Conservation (phyloP, 1,140 invertebrate genomes). For the Maconellicoccus hirsutus region DNA sequence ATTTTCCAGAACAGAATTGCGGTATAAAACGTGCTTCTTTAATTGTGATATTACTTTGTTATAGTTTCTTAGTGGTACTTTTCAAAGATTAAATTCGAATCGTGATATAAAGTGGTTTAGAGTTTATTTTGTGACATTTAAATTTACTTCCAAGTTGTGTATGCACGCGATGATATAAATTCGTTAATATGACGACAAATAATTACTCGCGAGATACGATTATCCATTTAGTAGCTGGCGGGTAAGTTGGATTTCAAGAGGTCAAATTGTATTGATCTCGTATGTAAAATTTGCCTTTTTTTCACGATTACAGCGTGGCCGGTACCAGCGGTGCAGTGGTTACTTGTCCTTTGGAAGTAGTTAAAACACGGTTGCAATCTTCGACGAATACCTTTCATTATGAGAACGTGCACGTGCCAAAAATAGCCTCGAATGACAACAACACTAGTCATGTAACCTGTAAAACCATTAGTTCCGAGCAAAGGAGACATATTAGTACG, state of each 20-base stretch:
- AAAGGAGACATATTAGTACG: constrained; percentile 39
- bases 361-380: constrained; percentile 95
- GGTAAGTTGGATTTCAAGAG: constrained; percentile 42
- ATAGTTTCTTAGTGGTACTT: no score
- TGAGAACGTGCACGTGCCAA: constrained; percentile 34
- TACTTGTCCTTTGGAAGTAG: constrained; percentile 96
- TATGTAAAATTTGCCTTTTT: constrained; percentile 11
- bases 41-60: no score
- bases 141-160: no score
- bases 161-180: background rate
- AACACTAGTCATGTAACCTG: constrained; percentile 38
- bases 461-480: constrained; percentile 38
- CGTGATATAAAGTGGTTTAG: no score
- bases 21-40: no score
- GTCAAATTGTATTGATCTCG: constrained; percentile 27
- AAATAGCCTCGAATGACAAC: constrained; percentile 38
- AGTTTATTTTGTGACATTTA: no score
- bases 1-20: no score
- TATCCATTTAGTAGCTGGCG: constrained; percentile 75
- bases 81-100: no score
- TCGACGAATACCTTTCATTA: constrained; percentile 55
- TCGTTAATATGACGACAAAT: constrained; percentile 27
- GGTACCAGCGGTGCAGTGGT: constrained; percentile 91
- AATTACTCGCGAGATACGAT: constrained; percentile 52
- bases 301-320: constrained; percentile 54